Base-by-base conservation (phyloP, 2,888 invertebrate species). In the Cheilosia soror region DNA sequence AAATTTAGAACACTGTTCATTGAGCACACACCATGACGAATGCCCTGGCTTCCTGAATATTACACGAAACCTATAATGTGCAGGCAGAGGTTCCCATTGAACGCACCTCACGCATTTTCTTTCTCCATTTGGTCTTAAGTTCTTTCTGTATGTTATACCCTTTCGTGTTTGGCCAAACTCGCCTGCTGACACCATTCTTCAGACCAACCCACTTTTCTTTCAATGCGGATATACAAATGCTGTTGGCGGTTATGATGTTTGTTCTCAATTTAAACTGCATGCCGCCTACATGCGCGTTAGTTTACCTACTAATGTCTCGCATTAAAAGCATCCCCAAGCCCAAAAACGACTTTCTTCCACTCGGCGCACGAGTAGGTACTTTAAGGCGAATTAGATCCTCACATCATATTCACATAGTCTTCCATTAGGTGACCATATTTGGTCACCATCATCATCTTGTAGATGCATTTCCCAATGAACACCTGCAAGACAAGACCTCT, bases 361-460 rank as follows among this genome's bases (percentile, higher is more conserved):
- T 11, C 27, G 33, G 5, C 13, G 7, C 49, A 31, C 37, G 65
- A 15, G 47, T 40, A 6, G n/a, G 53, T 44, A 66, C 37, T 58
- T 62, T 27, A 68, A 62, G 55, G 47, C 33, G 31, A 81, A 76
- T 81, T 57, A 40, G 51, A 71, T 71, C 69, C 51, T 37, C 51
- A 9, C 11, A n/a, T 51, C 51, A 73, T 55, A 65, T 47, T 49
- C 29, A 44, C 37, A 6, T 3, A 66, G 49, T 13, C 66, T 42
- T 53, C 72, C 79, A 78, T 83, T 71, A 83, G 78, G 44, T 33
- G 27, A 53, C 78, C 66, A 83, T 79, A 83, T 83, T 73, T 69
- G 69, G 79, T 79, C 69, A 79, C 60, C 63, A 58, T 71, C 63
- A 58, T 71, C 51, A 71, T 71, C 65, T 68, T 44, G 58, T 9